These are phyloP conservation scores for Tupiocoris notatus DNA, from an alignment of 2,888 invertebrate genomes.

Conservation along the genomic window DNA sequence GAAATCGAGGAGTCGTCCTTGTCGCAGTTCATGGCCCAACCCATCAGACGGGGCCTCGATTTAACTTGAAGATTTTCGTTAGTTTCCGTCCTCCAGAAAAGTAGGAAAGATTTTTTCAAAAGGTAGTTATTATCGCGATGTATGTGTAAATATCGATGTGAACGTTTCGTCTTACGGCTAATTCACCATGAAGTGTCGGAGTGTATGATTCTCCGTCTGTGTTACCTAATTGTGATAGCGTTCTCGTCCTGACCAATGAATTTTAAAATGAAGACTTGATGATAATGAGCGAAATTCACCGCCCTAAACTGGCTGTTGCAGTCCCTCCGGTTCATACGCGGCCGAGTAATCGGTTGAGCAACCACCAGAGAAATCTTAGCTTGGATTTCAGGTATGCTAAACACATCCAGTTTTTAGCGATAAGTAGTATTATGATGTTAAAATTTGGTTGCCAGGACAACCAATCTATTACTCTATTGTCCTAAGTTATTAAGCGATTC, in stretches of 20 bases:
- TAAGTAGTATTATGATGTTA: too few species aligned
- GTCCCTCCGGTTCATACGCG: conserved; percentile 63
- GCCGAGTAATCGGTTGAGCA: conserved; percentile 59
- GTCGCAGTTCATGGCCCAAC: neutral
- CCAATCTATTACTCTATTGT: too few species aligned
- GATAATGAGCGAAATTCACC: conserved; percentile 48
- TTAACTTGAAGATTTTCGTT: neutral
- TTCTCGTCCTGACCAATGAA: conserved; percentile 11
- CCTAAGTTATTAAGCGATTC: too few species aligned
- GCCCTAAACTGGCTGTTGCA: conserved; percentile 46
- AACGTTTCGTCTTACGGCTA: neutral
- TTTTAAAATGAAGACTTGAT: conserved; percentile 38
- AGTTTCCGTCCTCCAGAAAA: neutral
- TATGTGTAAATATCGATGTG: neutral
- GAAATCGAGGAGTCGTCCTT: neutral
- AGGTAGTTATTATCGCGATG: neutral
- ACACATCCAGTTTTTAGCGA: too few species aligned
- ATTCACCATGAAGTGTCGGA: neutral
- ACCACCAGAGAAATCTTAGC: conserved; percentile 84
- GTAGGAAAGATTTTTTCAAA: neutral
- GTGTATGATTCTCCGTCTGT: too few species aligned
- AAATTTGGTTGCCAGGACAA: too few species aligned
- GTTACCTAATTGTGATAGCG: too few species aligned
- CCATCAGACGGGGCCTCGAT: neutral
- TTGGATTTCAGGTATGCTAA: conserved; percentile 77